Conservation (phyloP, 2,113 vertebrate genomes). For the Herpetotheres cachinnans region DNA sequence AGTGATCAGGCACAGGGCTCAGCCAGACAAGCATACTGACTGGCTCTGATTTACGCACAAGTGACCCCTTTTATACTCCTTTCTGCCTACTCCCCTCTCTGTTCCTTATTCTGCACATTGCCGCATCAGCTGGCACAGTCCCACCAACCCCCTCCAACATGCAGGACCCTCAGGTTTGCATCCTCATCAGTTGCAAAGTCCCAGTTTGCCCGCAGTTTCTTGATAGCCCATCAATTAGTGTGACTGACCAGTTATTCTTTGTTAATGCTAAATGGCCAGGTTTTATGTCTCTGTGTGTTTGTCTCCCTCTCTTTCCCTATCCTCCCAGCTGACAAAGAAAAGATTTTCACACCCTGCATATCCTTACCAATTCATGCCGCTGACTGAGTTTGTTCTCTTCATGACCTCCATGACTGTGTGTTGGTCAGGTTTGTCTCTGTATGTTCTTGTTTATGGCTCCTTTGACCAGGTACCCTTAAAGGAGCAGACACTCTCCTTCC, state of each 20-base stretch:
- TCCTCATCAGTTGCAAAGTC: not conserved
- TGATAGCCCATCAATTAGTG: not conserved
- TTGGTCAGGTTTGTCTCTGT: too few relatives aligned
- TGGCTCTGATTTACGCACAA: accelerated
- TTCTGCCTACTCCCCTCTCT: not conserved
- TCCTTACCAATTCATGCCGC: not conserved
- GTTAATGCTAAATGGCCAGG: not conserved
- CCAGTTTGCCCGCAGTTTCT: not conserved
- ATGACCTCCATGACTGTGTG: too few relatives aligned
- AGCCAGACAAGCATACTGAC: not conserved
- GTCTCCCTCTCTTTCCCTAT: not conserved
- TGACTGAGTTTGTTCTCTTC: not conserved
- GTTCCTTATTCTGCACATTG: not conserved
- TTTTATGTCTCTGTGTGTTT: not conserved
- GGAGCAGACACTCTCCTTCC: not conserved
- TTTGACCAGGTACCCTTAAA: not conserved
- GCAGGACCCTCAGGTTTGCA: not conserved
- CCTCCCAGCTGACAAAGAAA: not conserved
- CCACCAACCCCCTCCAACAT: not conserved
- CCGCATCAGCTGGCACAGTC: not conserved
- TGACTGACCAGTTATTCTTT: not conserved
- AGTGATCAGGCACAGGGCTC: too few relatives aligned
- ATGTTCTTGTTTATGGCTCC: not conserved
- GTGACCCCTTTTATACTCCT: not conserved
- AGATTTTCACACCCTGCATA: not conserved